Conservation (phyloP, 2,888 invertebrate genomes). For the Cactoblastis cactorum region DNA sequence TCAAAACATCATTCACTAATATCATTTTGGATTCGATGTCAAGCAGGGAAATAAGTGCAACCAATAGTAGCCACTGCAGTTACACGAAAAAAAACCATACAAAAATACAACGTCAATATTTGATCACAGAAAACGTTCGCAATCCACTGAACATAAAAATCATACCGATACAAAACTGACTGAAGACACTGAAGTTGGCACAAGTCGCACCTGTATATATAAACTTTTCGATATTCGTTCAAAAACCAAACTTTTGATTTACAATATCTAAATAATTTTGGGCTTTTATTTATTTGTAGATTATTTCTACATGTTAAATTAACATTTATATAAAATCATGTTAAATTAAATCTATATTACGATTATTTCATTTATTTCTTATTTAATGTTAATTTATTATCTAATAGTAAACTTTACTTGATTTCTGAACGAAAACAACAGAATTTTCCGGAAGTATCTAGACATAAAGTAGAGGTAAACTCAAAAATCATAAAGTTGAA, state of each 20-base stretch:
- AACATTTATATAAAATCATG: too few relatives aligned
- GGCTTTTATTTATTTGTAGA: too few relatives aligned
- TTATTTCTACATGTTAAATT: too few relatives aligned
- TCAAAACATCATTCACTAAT: too few relatives aligned
- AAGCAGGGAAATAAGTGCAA: constrained; percentile 22
- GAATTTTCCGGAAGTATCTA: constrained; percentile 42
- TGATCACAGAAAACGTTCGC: too few relatives aligned
- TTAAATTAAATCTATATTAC: too few relatives aligned
- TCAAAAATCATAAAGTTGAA: too few relatives aligned
- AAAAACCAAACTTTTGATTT: constrained; percentile 1
- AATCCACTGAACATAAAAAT: neutral
- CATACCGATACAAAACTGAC: neutral
- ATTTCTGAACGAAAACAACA: constrained; percentile 23
- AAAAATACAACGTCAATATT: neutral
- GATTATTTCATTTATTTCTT: too few relatives aligned
- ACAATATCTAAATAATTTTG: neutral
- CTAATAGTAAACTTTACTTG: neutral
- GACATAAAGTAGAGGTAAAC: constrained; percentile 18
- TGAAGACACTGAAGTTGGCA: neutral
- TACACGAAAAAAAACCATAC: neutral
- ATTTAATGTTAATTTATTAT: neutral
- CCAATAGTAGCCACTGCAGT: neutral
- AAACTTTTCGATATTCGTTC: constrained; percentile 3
- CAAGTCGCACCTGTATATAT: neutral
- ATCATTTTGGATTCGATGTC: constrained; percentile 18